These are phyloP conservation scores for Vimba vimba DNA, from an alignment of 2,113 vertebrate species.

Conservation along the genomic window DNA sequence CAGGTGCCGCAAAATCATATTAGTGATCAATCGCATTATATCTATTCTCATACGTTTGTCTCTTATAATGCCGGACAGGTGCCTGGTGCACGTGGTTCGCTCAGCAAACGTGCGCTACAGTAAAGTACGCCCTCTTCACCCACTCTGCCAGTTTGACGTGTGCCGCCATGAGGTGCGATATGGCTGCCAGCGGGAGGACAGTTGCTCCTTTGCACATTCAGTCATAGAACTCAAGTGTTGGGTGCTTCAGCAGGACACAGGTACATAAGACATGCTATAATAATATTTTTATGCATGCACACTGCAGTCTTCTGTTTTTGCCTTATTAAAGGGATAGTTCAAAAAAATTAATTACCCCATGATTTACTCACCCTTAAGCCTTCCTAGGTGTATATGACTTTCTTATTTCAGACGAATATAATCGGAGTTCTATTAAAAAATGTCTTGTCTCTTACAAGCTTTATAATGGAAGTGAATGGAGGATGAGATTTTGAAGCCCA, in stretches of 20 bases:
- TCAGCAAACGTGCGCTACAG: constrained; percentile 95
- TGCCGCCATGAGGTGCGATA: constrained; percentile 96
- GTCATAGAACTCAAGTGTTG: constrained; percentile 97
- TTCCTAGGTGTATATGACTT: no score
- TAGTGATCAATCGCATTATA: no score
- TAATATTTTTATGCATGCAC: not conserved
- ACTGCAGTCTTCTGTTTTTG: not conserved
- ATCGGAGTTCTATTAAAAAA: no score
- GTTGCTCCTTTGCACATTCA: constrained; percentile 97
- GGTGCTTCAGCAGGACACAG: constrained; percentile 96
- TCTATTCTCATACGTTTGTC: not conserved
- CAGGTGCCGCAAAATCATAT: no score
- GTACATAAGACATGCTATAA: constrained; percentile 59
- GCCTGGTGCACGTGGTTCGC: constrained; percentile 96
- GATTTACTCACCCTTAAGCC: no score
- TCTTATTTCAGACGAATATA: no score
- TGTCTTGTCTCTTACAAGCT: no score
- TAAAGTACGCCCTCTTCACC: constrained; percentile 95
- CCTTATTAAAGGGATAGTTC: no score
- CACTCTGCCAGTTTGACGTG: constrained; percentile 95
- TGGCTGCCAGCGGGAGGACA: constrained; percentile 94
- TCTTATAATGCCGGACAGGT: constrained; percentile 74
- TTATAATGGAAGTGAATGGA: no score
- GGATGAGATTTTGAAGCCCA: no score
- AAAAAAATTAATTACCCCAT: no score